Percentiles rank a stretch among this genome's conserved stretches.
These are phyloP conservation scores for Hemichromis elongatus DNA, from an alignment of 2,113 vertebrate genomes.

Conservation along the genomic window DNA sequence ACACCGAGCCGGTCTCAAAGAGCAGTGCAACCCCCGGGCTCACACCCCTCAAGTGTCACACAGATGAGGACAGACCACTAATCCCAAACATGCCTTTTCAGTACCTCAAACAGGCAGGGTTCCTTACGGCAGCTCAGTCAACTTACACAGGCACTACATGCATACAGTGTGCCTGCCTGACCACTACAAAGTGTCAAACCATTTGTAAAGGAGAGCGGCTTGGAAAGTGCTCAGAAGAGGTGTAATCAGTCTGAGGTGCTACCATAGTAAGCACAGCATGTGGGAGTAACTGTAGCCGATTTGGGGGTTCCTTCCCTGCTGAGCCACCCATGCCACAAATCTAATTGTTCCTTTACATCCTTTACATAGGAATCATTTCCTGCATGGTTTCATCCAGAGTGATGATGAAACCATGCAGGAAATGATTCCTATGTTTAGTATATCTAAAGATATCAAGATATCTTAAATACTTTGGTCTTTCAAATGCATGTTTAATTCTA, in stretches of 20 bases:
- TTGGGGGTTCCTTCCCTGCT: not conserved
- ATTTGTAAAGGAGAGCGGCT: slow-evolving; percentile 29
- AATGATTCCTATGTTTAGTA: not conserved
- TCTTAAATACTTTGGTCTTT: not conserved
- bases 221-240: slow-evolving; percentile 1
- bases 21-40: not conserved
- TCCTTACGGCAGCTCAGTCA: slow-evolving; percentile 36
- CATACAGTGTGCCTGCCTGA: slow-evolving; percentile 33
- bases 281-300: not conserved
- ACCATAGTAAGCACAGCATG: not conserved
- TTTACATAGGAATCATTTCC: not conserved
- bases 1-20: not conserved
- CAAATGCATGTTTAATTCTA: not conserved
- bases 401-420: not conserved
- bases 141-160: slow-evolving; percentile 22
- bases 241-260: not conserved
- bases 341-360: not conserved
- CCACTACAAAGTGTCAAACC: slow-evolving; percentile 35
- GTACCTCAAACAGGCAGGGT: slow-evolving; percentile 38
- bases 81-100: slow-evolving; percentile 63
- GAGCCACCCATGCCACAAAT: slow-evolving; percentile 11
- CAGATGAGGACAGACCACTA: slow-evolving; percentile 34
- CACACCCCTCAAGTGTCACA: slow-evolving; percentile 3
- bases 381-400: not conserved
- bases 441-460: not conserved